Base-by-base conservation (phyloP, 2,888 invertebrate species). In the Sphaerophoria taeniata region DNA sequence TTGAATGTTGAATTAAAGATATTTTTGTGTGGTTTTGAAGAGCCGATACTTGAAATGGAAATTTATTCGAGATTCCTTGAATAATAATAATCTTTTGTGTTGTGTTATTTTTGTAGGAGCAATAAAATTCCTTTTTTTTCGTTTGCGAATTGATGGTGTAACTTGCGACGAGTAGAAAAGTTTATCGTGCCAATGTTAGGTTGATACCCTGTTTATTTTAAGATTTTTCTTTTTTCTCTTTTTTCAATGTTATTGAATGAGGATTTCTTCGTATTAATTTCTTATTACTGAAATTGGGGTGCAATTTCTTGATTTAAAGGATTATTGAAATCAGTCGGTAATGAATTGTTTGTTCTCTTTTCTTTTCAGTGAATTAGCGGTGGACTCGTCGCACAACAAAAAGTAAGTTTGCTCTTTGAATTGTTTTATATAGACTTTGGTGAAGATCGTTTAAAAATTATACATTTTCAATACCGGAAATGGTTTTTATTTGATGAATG, bases 51-150 rank as follows among this genome's bases (percentile, higher is more conserved):
- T 75, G 55, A 79, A 58, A 79, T 71, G 67, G 67, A 79, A 84
- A 75, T 84, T 75, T 79, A 71, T 79, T 84, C 60, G 75, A 79
- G 73, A 84, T 84, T 75, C 49, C 74, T 84, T 79, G 75, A 84
- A 72, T 75, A 69, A 75, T 75, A 79, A 67, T 71, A 65, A 65
- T 65, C 65, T 65, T 65, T 65, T 65, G 65, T 73, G 49, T 63
- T 75, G 14, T 69, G 16, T 56, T 43, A 58, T 58, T 58, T 55
- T 39, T 63, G 24, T 24, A 24, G 45, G 45, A 51, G 51, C 51
- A 43, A 34, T 16, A 56, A 63, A 65, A 36, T 16, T 16, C 53
- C 43, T 55, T 69, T 11, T 45, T 7, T 70, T 71, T 73, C 58
- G 51, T 81, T 76, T 76, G 71, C 67, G 47, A 71, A 76, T 36